Evolutionary conservation across 1,140 invertebrate species (phyloP).

Genomic region (Andrena cerasifolii): DNA sequence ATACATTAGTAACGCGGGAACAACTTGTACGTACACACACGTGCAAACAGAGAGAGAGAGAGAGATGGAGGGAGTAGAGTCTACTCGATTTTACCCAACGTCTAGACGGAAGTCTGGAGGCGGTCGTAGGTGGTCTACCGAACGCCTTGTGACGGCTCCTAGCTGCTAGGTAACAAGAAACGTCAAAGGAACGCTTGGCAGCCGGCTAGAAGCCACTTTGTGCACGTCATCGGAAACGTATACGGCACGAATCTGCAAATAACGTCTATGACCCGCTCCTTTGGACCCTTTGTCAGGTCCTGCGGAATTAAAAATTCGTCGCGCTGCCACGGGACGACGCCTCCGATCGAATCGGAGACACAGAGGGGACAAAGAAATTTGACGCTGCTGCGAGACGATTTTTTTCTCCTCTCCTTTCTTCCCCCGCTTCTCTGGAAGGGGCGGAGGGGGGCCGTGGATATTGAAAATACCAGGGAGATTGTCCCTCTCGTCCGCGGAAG

Average conservation of each 20-base stretch:
- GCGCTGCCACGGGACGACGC: not conserved
- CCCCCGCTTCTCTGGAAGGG: too few relatives aligned
- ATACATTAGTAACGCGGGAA: conserved; percentile 71
- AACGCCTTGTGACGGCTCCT: conserved; percentile 26
- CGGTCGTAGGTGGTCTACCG: conserved; percentile 21
- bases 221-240: conserved; percentile 31
- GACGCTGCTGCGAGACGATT: not conserved
- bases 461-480: conserved; percentile 13
- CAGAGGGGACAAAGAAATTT: conserved; percentile 11
- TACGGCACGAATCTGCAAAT: conserved; percentile 37
- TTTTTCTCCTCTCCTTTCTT: too few relatives aligned
- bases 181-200: conserved; percentile 54
- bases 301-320: conserved; percentile 31
- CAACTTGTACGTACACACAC: conserved; percentile 57
- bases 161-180: conserved; percentile 29
- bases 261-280: conserved; percentile 17
- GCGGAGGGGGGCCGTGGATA: not conserved
- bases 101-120: conserved; percentile 37
- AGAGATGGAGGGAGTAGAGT: not conserved
- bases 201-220: conserved; percentile 45
- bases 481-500: not conserved
- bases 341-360: not conserved
- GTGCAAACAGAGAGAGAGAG: not conserved
- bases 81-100: conserved; percentile 58
- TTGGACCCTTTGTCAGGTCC: not conserved